A percentile compares a stretch with the other conserved stretches of the same genome.
Conservation (phyloP, 2,797 vertebrate genomes). For the Gymnocypris eckloni region DNA sequence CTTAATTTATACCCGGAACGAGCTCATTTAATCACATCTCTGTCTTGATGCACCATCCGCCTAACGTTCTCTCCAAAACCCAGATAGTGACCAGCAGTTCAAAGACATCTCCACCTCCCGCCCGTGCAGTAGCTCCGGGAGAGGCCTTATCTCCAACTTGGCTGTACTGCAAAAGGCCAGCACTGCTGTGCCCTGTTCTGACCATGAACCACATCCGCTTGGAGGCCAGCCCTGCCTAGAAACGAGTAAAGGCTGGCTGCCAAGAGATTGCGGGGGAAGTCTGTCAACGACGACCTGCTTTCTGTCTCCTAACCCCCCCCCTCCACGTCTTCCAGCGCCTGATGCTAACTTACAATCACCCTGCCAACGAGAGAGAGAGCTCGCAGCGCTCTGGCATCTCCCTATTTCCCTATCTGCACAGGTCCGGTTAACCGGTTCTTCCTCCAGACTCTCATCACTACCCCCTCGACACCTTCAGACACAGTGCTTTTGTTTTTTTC, state of each 20-base stretch:
- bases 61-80: slow-evolving; percentile 73
- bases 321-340: slow-evolving; percentile 35
- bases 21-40: slow-evolving; percentile 73
- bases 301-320: slow-evolving; percentile 45
- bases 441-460: slow-evolving; percentile 33
- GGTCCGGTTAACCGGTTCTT: slow-evolving; percentile 38
- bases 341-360: slow-evolving; percentile 48
- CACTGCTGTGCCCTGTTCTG: slow-evolving; percentile 69
- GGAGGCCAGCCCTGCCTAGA: slow-evolving; percentile 47
- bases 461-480: slow-evolving; percentile 22
- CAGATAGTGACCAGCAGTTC: slow-evolving; percentile 80
- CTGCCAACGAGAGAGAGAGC: slow-evolving; percentile 53
- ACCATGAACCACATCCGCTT: slow-evolving; percentile 79
- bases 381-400: slow-evolving; percentile 47
- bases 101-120: slow-evolving; percentile 70
- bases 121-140: slow-evolving; percentile 66
- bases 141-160: slow-evolving; percentile 81
- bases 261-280: slow-evolving; percentile 60
- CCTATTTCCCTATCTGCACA: slow-evolving; percentile 28
- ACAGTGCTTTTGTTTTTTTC: not conserved
- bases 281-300: slow-evolving; percentile 62
- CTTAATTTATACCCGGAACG: slow-evolving; percentile 50
- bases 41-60: slow-evolving; percentile 71
- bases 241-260: slow-evolving; percentile 52
- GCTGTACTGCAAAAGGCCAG: slow-evolving; percentile 78